phyloP scores from a whole-genome alignment of 2,113 vertebrate species.

The Pseudopipra pipra region DNA sequence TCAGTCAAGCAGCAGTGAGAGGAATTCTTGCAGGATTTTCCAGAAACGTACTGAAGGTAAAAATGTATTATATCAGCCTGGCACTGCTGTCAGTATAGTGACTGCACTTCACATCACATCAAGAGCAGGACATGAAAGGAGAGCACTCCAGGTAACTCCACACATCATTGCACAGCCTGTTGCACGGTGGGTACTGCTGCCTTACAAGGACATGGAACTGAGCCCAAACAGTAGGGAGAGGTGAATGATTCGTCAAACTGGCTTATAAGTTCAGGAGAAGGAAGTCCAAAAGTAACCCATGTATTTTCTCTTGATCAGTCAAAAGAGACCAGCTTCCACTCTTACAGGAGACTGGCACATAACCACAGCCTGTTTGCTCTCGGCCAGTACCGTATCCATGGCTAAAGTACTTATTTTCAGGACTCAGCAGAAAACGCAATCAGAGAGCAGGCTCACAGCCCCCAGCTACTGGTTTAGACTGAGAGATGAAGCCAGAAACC shows the following conservation, averaged over 20 bases:
- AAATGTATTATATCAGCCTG: accelerated
- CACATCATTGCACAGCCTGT: background rate
- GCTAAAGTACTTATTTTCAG: background rate
- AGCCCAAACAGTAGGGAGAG: background rate
- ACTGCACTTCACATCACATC: background rate
- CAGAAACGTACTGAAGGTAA: background rate
- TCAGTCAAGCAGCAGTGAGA: background rate
- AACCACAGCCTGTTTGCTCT: background rate
- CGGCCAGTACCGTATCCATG: background rate
- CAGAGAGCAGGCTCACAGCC: background rate
- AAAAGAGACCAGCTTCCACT: background rate
- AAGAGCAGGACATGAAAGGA: background rate
- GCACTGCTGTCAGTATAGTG: background rate
- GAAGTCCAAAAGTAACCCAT: background rate
- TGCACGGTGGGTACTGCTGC: background rate
- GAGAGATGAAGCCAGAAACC: background rate
- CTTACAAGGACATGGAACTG: background rate
- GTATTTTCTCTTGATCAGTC: background rate
- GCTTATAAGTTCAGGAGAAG: background rate
- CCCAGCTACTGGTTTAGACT: background rate
- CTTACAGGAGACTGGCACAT: background rate
- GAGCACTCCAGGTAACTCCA: background rate
- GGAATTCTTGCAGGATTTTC: background rate
- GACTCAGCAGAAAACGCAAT: background rate
- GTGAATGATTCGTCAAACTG: background rate